These are phyloP conservation scores for Hippopotamyrus pictus DNA, from an alignment of 2,797 vertebrate species.

Conservation along the genomic window DNA sequence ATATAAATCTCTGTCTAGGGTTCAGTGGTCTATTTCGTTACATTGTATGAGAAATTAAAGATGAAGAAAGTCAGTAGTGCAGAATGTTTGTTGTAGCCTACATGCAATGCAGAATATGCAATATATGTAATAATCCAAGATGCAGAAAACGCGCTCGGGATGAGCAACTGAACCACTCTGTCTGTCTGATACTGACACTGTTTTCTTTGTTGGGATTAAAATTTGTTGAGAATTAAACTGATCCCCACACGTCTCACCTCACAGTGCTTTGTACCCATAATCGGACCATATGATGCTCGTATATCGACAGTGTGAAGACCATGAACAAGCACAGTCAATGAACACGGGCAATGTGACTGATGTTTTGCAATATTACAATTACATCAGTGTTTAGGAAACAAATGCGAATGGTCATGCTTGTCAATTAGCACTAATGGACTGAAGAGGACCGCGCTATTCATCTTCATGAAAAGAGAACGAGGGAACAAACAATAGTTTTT, in stretches of 20 bases:
- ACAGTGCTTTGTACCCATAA: neutral
- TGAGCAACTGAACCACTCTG: neutral
- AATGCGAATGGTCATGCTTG: slow-evolving; percentile 17
- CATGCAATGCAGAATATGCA: neutral
- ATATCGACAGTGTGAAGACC: neutral
- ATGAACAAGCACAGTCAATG: neutral
- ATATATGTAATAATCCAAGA: neutral
- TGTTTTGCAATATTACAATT: slow-evolving; percentile 15
- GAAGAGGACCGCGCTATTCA: neutral
- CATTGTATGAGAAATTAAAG: neutral
- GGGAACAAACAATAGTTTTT: neutral
- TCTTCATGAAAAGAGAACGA: neutral
- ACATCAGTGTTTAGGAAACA: neutral
- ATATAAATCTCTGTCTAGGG: neutral
- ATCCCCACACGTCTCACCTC: neutral
- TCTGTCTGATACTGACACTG: neutral
- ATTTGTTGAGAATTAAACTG: neutral
- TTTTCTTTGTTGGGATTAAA: neutral
- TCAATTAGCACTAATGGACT: slow-evolving; percentile 20
- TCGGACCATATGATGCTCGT: neutral
- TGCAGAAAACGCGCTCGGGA: neutral
- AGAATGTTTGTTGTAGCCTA: neutral
- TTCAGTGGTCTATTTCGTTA: neutral
- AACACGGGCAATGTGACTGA: neutral
- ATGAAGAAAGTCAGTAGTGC: neutral